Evolutionary conservation across 1,140 invertebrate species (phyloP).

Genomic region (Penaeus chinensis): DNA sequence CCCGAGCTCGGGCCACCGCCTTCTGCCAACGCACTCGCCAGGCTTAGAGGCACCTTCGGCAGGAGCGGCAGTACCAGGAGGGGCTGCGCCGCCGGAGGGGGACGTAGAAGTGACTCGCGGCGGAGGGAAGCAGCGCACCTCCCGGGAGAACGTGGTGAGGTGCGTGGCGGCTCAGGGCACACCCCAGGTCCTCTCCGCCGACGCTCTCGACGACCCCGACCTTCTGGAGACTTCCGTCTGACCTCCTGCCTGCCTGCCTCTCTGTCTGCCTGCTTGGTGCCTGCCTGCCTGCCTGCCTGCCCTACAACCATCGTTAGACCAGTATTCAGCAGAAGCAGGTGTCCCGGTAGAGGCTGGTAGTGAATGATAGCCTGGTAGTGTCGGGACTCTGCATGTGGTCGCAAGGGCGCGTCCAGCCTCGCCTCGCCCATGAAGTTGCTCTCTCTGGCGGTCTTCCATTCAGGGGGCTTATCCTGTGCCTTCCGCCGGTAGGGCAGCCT

Average conservation of each 20-base stretch:
- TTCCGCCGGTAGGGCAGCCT: too few relatives aligned
- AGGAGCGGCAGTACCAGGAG: conserved; percentile 8
- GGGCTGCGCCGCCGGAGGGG: background rate
- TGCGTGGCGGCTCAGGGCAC: conserved; percentile 11
- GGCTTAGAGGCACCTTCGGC: conserved; percentile 18
- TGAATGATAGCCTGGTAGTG: conserved; percentile 25
- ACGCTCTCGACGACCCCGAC: conserved; percentile 17
- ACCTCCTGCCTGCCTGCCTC: conserved; percentile 28
- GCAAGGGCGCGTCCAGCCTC: background rate
- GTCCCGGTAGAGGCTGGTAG: conserved; percentile 7
- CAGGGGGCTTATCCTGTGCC: too few relatives aligned
- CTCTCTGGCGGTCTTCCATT: too few relatives aligned
- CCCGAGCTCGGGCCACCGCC: background rate
- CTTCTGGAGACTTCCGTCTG: conserved; percentile 36
- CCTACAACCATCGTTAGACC: conserved; percentile 5
- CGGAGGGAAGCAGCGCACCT: conserved; percentile 20
- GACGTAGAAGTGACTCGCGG: background rate
- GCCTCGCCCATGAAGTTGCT: too few relatives aligned
- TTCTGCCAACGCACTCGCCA: background rate
- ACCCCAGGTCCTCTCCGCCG: background rate
- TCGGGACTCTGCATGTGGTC: conserved; percentile 10
- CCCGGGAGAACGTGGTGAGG: conserved; percentile 44
- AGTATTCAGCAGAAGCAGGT: conserved; percentile 14
- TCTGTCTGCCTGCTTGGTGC: conserved; percentile 26
- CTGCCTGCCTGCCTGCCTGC: conserved; percentile 28